phyloP scores from a whole-genome alignment of 2,797 vertebrate genomes.

The Dallia pectoralis region DNA sequence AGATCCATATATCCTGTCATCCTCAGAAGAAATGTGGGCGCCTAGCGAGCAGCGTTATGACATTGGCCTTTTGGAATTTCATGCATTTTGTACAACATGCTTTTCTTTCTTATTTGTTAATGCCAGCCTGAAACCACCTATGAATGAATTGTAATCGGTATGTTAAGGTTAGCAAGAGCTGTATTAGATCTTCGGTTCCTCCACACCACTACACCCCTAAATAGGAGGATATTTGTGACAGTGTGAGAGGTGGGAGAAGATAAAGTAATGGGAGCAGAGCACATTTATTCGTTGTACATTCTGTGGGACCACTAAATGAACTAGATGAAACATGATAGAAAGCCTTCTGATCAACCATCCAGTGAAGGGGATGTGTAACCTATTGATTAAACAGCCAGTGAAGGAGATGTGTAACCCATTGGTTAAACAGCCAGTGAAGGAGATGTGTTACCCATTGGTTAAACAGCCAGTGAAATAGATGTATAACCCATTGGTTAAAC shows the following conservation, averaged over 20 bases:
- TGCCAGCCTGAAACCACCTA: slow-evolving; percentile 54
- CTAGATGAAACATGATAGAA: slow-evolving; percentile 67
- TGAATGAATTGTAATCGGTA: slow-evolving; percentile 58
- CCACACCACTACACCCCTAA: too few relatives aligned
- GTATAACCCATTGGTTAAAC: too few relatives aligned
- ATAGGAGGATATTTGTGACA: too few relatives aligned
- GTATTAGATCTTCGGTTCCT: slow-evolving; percentile 65
- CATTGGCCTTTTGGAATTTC: slow-evolving; percentile 31
- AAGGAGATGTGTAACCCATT: not conserved
- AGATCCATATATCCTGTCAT: slow-evolving; percentile 52
- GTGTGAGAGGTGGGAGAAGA: slow-evolving; percentile 55
- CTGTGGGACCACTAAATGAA: slow-evolving; percentile 65
- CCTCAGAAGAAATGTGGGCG: slow-evolving; percentile 45
- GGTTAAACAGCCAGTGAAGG: too few relatives aligned
- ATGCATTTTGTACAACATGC: slow-evolving; percentile 27
- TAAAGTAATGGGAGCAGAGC: slow-evolving; percentile 69
- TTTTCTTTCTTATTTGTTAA: slow-evolving; percentile 45
- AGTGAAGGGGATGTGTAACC: slow-evolving; percentile 54
- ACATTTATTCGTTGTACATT: slow-evolving; percentile 52
- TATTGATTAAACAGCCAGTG: not conserved
- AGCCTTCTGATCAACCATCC: slow-evolving; percentile 72
- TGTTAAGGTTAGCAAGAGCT: slow-evolving; percentile 49
- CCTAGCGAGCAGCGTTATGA: slow-evolving; percentile 24
- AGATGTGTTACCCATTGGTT: too few relatives aligned
- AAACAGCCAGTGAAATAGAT: too few relatives aligned